Evolutionary conservation across 2,888 invertebrate genomes (phyloP).

Genomic region (Aspidiotus rigidus): DNA sequence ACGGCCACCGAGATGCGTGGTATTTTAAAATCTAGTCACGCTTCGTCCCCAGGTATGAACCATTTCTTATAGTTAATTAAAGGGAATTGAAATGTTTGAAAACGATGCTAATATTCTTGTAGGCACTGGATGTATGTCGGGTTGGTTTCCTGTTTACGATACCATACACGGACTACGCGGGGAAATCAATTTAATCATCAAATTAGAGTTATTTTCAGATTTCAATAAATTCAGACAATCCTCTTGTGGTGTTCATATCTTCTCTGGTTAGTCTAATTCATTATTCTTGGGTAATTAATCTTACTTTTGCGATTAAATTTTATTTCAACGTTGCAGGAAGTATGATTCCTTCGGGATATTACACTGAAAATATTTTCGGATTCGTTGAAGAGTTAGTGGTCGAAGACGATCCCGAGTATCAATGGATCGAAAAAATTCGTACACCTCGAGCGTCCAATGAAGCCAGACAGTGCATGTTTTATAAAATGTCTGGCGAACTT

Average conservation of each 20-base stretch:
- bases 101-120: background rate
- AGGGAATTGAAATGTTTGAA: background rate
- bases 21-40: slow-evolving; percentile 15
- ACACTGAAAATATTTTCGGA: slow-evolving; percentile 77
- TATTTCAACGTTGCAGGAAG: slow-evolving; percentile 53
- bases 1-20: slow-evolving; percentile 12
- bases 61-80: no score
- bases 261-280: slow-evolving; percentile 66
- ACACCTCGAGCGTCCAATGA: slow-evolving; percentile 96
- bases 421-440: slow-evolving; percentile 98
- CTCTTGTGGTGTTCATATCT: slow-evolving; percentile 93
- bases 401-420: slow-evolving; percentile 95
- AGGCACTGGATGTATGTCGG: slow-evolving; percentile 50
- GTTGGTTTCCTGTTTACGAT: slow-evolving; percentile 96
- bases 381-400: slow-evolving; percentile 94
- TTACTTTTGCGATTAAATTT: slow-evolving; percentile 6
- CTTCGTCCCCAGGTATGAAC: slow-evolving; percentile 18
- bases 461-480: slow-evolving; percentile 89
- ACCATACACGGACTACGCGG: slow-evolving; percentile 99
- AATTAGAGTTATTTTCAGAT: slow-evolving; percentile 91
- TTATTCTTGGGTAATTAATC: no score
- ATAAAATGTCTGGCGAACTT: slow-evolving; percentile 87
- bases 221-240: slow-evolving; percentile 93
- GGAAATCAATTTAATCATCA: slow-evolving; percentile 88
- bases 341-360: slow-evolving; percentile 78